Evolutionary conservation across 2,797 vertebrate genomes (phyloP), one percentile per base, ranked within the genome.

Genomic region (Buphagus erythrorhynchus): DNA sequence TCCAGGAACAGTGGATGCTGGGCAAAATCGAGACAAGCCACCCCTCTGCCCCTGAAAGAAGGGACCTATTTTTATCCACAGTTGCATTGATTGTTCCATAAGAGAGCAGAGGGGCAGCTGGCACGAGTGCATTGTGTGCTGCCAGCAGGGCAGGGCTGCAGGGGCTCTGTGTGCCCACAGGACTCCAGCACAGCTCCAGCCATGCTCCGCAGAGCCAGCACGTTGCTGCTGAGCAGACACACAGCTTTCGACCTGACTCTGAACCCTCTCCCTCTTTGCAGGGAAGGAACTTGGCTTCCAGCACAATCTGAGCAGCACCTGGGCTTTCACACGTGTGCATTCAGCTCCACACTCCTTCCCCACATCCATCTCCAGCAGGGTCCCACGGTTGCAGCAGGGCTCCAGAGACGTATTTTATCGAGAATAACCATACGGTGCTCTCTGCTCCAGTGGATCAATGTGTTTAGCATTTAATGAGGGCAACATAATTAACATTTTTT

Each of bases 401-500:
- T 94, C 73, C 3, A 4, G 73, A 91, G 91, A 59, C 78, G 33
- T 62, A 42, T 90, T 91, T 94, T 86, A 57, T 91, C 10, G 2
- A 54, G 76, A 86, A 24, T 66, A 91, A 92, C 78, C 91, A 90
- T 91, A 83, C 97, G 87, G 92, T 86, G 33, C 93, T 97, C 95
- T 96, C 88, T 97, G 97, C 97, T 97, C 86, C 92, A 95, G 77
- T 94, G 95, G 77, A 86, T 97, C 95, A 86, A 13, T 93, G 96
- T 96, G 96, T 93, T 95, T 95, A 96, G 93, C 72, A 85, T 97
- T 97, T 97, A 97, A 97, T 61, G 90, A 98, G 92, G 88, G 94
- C 86, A 97, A 93, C 85, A 91, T 95, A 98, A 97, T 96, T 97
- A 96, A 95, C 52, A 59, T 82, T 96, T 97, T 97, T 91, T 92